Percentiles rank a stretch among this genome's conserved stretches.
These are phyloP conservation scores for Crotalus viridis DNA, from an alignment of 2,113 vertebrate species.

Conservation along the genomic window DNA sequence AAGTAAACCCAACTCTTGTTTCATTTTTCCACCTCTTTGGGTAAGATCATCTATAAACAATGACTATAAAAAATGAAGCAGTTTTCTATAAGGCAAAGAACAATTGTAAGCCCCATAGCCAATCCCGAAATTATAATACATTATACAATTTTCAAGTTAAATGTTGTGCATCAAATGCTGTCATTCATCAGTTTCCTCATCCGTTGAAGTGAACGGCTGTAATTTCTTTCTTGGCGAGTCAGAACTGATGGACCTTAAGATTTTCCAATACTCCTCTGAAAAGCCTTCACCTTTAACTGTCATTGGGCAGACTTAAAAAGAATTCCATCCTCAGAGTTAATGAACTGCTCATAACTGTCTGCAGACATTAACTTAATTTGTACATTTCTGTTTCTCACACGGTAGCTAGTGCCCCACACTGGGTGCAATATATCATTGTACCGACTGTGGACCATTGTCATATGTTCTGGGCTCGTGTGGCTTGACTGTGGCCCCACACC, in stretches of 20 bases:
- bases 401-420: not conserved
- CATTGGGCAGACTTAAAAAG: not conserved
- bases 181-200: not conserved
- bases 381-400: slow-evolving; percentile 9
- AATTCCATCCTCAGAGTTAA: slow-evolving; percentile 15
- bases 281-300: not conserved
- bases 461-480: not conserved
- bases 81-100: not conserved
- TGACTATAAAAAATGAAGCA: not conserved
- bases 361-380: not conserved
- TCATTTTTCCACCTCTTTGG: not conserved
- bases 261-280: not conserved
- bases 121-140: not conserved
- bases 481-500: not conserved
- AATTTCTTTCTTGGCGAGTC: not conserved
- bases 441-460: not conserved
- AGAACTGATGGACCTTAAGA: not conserved
- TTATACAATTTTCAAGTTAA: not conserved
- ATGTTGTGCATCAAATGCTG: not conserved
- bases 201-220: not conserved
- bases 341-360: slow-evolving; percentile 3
- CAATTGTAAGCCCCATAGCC: not conserved
- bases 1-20: not conserved
- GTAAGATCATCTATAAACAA: not conserved
- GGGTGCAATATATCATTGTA: not conserved